Conservation (phyloP, 2,113 vertebrate genomes). For the Solea solea region DNA sequence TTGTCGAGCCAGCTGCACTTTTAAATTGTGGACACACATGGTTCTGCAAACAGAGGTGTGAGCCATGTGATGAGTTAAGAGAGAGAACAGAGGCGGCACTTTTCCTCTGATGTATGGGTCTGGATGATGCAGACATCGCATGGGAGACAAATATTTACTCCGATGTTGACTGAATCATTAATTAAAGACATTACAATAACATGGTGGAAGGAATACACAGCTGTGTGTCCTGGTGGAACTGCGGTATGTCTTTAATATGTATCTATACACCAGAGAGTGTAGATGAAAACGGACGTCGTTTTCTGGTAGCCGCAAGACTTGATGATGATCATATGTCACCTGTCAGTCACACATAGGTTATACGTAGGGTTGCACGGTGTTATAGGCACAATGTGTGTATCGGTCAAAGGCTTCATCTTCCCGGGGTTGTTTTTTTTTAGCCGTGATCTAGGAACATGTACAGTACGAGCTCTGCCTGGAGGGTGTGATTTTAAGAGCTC, state of each 20-base stretch:
- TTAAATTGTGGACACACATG: slow-evolving; percentile 62
- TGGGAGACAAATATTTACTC: slow-evolving; percentile 50
- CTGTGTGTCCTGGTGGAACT: not conserved
- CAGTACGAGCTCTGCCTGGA: no score
- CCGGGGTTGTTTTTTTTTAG: no score
- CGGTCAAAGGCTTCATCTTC: no score
- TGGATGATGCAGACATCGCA: slow-evolving; percentile 5
- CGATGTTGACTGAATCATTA: not conserved
- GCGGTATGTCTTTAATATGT: not conserved
- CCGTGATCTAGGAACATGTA: no score
- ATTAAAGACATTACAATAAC: slow-evolving; percentile 14
- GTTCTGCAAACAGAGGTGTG: slow-evolving; percentile 55
- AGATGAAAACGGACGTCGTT: no score
- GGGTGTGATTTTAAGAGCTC: no score
- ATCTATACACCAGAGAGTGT: no score
- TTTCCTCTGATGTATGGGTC: slow-evolving; percentile 10
- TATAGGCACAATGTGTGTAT: no score
- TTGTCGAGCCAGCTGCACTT: slow-evolving; percentile 54
- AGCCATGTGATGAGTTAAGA: slow-evolving; percentile 42
- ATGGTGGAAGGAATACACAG: not conserved
- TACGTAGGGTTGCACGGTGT: no score
- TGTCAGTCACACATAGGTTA: no score
- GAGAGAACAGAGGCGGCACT: slow-evolving; percentile 32
- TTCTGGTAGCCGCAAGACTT: no score
- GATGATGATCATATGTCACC: no score